These are phyloP conservation scores for Pelobates fuscus DNA, from an alignment of 2,113 vertebrate genomes.

Conservation along the genomic window DNA sequence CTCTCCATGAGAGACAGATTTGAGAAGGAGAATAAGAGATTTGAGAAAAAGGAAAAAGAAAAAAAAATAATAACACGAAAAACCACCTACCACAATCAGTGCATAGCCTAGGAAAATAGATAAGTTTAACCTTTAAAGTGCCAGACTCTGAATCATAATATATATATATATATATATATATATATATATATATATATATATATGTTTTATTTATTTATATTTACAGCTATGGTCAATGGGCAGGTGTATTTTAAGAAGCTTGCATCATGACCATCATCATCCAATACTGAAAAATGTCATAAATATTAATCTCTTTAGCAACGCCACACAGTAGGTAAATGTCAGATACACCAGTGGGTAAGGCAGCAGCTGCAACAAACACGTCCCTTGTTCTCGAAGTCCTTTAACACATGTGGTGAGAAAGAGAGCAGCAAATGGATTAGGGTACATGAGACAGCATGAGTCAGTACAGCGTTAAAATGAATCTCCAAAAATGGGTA, in stretches of 20 bases:
- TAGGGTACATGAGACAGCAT: conserved; percentile 20
- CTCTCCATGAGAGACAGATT: conserved; percentile 61
- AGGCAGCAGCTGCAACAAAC: conserved; percentile 65
- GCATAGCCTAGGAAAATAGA: background rate
- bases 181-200: too few relatives aligned
- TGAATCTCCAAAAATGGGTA: background rate
- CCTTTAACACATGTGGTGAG: conserved; percentile 52
- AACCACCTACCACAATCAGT: conserved; percentile 43
- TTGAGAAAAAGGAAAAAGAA: conserved; percentile 57
- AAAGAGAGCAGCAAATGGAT: conserved; percentile 37
- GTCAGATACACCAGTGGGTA: conserved; percentile 64
- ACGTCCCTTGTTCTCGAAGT: conserved; percentile 49
- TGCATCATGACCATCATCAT: conserved; percentile 35
- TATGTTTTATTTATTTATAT: too few relatives aligned
- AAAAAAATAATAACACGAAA: conserved; percentile 60
- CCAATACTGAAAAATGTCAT: conserved; percentile 56
- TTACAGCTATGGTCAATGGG: too few relatives aligned
- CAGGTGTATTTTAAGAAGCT: conserved; percentile 58
- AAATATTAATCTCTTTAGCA: conserved; percentile 79
- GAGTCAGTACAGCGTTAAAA: conserved; percentile 17
- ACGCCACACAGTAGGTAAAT: conserved; percentile 72
- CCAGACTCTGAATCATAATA: background rate
- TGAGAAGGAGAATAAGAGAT: conserved; percentile 61
- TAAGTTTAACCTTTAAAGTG: background rate
- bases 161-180: too few relatives aligned